Evolutionary conservation across 1,140 invertebrate species (phyloP).

Genomic region (Harpegnathos saltator): DNA sequence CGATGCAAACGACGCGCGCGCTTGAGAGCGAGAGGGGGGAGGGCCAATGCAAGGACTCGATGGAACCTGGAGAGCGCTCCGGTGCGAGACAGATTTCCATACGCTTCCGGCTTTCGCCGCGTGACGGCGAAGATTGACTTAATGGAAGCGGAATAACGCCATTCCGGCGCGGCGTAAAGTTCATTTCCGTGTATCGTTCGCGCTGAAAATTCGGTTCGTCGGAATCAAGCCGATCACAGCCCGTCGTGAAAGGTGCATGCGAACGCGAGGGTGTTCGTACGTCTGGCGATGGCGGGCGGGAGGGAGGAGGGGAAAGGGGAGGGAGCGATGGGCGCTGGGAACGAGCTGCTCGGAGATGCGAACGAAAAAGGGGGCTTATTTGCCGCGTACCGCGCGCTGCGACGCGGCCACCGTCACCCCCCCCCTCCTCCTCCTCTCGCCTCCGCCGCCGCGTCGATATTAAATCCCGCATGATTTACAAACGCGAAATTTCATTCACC

Average conservation of each 20-base stretch:
- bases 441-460: slow-evolving; percentile 64
- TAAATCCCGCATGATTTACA: slow-evolving; percentile 75
- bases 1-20: background rate
- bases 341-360: slow-evolving; percentile 14
- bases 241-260: slow-evolving; percentile 4
- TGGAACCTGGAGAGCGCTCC: background rate
- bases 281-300: too few relatives aligned
- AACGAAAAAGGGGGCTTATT: slow-evolving; percentile 62
- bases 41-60: background rate
- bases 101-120: background rate
- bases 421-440: too few relatives aligned
- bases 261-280: slow-evolving; percentile 8
- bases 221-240: slow-evolving; percentile 12
- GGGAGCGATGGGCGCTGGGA: background rate
- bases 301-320: too few relatives aligned
- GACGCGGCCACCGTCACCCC: slow-evolving; percentile 45
- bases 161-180: slow-evolving; percentile 27
- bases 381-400: slow-evolving; percentile 51
- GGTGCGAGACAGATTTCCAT: slow-evolving; percentile 13
- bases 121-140: slow-evolving; percentile 28
- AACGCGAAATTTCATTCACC: slow-evolving; percentile 76
- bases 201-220: slow-evolving; percentile 28
- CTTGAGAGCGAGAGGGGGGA: too few relatives aligned
- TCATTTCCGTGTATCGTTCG: slow-evolving; percentile 35
- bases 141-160: slow-evolving; percentile 31